A percentile compares a stretch with the other conserved stretches of the same genome.
Conservation (phyloP, 2,113 vertebrate species). For the Leuciscus idus region DNA sequence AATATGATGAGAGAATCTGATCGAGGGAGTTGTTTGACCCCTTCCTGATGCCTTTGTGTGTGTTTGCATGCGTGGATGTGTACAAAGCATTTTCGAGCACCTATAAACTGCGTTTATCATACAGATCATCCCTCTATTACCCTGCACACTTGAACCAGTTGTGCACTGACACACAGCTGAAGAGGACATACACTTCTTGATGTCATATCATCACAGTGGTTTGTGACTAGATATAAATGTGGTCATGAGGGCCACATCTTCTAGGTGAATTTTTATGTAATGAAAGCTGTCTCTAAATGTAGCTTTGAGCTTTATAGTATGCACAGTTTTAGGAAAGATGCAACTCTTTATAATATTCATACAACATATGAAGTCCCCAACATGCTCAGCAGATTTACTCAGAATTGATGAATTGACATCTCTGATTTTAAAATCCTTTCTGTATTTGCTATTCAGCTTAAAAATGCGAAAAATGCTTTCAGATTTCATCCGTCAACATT, state of each 20-base stretch:
- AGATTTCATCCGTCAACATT: background rate
- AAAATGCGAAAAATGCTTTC: background rate
- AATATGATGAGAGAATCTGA: slow-evolving; percentile 46
- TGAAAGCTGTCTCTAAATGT: background rate
- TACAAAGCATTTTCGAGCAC: slow-evolving; percentile 22
- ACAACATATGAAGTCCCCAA: background rate
- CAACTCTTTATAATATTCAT: background rate
- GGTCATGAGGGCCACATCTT: background rate
- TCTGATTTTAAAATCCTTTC: background rate
- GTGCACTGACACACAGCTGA: slow-evolving; percentile 9
- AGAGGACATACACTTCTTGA: slow-evolving; percentile 7
- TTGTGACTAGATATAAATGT: slow-evolving; percentile 35
- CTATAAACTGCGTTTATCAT: slow-evolving; percentile 53
- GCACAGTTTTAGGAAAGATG: background rate
- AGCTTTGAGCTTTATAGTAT: background rate
- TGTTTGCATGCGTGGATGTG: slow-evolving; percentile 2
- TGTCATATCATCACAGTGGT: background rate
- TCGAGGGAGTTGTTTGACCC: slow-evolving; percentile 40
- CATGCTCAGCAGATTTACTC: background rate
- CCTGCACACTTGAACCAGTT: slow-evolving; percentile 12
- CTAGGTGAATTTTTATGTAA: background rate
- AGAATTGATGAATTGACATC: background rate
- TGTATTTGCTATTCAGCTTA: background rate
- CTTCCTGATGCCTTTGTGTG: slow-evolving; percentile 35
- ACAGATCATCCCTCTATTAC: slow-evolving; percentile 54